Base-by-base conservation (phyloP, 2,113 vertebrate species). In the Dipodomys stephensi region DNA sequence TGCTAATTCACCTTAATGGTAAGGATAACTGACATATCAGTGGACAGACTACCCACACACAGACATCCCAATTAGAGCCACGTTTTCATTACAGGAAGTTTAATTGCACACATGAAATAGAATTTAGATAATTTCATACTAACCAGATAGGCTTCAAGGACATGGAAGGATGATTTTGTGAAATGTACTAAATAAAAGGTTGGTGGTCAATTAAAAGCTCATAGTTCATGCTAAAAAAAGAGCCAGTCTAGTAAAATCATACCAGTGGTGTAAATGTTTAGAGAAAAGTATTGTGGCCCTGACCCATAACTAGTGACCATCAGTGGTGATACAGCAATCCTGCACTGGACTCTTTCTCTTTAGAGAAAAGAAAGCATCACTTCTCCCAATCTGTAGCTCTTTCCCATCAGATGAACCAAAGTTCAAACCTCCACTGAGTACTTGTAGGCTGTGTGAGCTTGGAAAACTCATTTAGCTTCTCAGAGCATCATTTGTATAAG, bases 21-120 rank as follows among this genome's bases (percentile, higher is more conserved):
- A 76, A 76, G 39, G 57, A 87, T 69, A 94, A 60, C 23, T 53
- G 49, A n/a, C 10, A 19, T n/a, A 46, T 77, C 68, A 57, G 27
- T 18, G 12, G 16, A n/a, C 27, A 88, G 39, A 85, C 8, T 49
- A 27, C 30, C 69, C 49, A 28, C 32, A 28, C n/a, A 32, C 1
- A 30, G 1, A 18, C 35, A 77, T 67, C 57, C 81, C 65, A 69
- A 84, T 74, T 69, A 95, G 65, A 74, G 64, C 25, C 82, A 79
- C 13, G 53, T 82, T 88, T 91, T 93, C 8, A 91, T 18, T 80
- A 76, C 72, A 81, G 78, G 65, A 79, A 64, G 65, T 30, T 90
- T 87, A 81, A 88, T 94, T 90, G 94, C 83, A 96, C 74, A 94
- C 90, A 79, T 60, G 78, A 86, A 91, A 62, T 83, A 83, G 74